phyloP scores from a whole-genome alignment of 2,797 vertebrate species.

The Malurus splendens region DNA sequence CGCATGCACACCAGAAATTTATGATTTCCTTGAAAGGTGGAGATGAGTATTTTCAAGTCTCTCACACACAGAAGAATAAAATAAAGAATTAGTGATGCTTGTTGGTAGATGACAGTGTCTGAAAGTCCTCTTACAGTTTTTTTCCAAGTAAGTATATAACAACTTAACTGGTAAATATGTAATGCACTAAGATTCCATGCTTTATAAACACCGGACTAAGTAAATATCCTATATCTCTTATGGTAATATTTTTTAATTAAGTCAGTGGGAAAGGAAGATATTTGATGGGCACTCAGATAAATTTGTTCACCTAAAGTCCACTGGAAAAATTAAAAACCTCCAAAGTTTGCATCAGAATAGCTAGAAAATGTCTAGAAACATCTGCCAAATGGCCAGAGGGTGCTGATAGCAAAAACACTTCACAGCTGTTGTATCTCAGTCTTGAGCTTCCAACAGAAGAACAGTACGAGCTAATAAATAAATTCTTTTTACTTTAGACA shows the following conservation, averaged over 20 bases:
- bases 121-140: neutral
- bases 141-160: neutral
- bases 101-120: neutral
- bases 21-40: slow-evolving; percentile 4
- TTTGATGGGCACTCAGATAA: neutral
- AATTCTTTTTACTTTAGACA: neutral
- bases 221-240: neutral
- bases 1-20: neutral
- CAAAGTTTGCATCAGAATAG: neutral
- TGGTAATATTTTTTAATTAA: neutral
- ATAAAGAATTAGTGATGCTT: neutral
- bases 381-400: neutral
- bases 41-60: neutral
- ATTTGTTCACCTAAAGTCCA: neutral
- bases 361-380: neutral
- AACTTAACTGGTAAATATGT: neutral
- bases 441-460: neutral
- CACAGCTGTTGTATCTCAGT: neutral
- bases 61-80: neutral
- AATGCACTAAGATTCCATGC: neutral
- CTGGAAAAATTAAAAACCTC: neutral
- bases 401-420: neutral
- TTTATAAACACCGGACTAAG: neutral
- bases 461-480: neutral
- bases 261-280: neutral